These are phyloP conservation scores for Oreortyx pictus DNA, from an alignment of 2,797 vertebrate species.

Conservation along the genomic window DNA sequence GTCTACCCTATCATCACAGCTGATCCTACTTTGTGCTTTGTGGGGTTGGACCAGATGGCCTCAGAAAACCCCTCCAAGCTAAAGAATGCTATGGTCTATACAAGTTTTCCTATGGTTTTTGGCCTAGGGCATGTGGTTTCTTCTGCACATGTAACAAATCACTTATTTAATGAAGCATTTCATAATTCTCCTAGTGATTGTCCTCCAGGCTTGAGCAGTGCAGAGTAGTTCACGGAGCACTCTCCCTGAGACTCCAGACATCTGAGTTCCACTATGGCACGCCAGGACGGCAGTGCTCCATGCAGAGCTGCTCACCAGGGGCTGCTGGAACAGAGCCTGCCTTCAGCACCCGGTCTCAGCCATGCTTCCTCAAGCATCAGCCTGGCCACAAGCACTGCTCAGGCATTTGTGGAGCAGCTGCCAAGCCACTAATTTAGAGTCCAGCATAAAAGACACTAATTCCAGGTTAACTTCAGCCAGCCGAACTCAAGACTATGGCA, in stretches of 20 bases:
- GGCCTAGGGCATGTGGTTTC: neutral
- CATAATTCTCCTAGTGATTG: neutral
- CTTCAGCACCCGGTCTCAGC: neutral
- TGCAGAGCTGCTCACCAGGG: neutral
- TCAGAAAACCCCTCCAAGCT: neutral
- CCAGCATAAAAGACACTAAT: neutral
- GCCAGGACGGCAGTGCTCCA: neutral
- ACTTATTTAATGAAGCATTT: neutral
- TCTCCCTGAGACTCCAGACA: too few relatives aligned
- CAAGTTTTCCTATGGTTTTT: neutral
- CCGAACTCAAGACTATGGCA: neutral
- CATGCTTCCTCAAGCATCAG: neutral
- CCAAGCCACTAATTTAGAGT: neutral
- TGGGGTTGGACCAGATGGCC: neutral
- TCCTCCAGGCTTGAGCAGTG: neutral
- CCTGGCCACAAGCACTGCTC: neutral
- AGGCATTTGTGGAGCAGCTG: neutral
- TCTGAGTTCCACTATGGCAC: neutral
- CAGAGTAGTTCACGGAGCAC: neutral
- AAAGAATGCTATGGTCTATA: neutral
- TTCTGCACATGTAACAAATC: neutral
- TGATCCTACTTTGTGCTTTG: neutral
- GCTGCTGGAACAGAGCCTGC: neutral
- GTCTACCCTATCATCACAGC: neutral
- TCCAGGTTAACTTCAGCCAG: conserved; percentile 17